These are phyloP conservation scores for Helicoverpa zea DNA, from an alignment of 1,140 invertebrate species.

Conservation along the genomic window DNA sequence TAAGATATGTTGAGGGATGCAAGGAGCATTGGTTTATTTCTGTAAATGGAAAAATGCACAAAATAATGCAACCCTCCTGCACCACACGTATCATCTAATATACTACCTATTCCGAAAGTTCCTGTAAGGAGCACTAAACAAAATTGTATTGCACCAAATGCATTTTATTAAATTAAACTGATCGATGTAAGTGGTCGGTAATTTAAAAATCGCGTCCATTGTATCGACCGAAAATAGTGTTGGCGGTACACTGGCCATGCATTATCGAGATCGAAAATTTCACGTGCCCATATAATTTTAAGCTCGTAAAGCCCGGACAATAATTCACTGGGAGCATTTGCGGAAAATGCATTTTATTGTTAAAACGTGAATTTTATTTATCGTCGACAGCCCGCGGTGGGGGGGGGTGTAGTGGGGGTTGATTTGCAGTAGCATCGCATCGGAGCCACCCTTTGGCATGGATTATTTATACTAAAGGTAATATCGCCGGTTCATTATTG, in stretches of 20 bases:
- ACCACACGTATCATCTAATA: constrained; percentile 19
- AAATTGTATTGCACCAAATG: constrained; percentile 33
- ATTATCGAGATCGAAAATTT: constrained; percentile 86
- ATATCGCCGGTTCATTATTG: constrained; percentile 86
- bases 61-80: constrained; percentile 58
- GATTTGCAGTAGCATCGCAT: constrained; percentile 84
- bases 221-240: constrained; percentile 74
- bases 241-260: constrained; percentile 69
- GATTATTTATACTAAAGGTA: constrained; percentile 87
- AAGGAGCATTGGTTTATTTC: constrained; percentile 50
- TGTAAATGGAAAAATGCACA: constrained; percentile 64
- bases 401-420: constrained; percentile 67
- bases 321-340: constrained; percentile 86
- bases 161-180: constrained; percentile 39
- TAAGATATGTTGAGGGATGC: constrained; percentile 46
- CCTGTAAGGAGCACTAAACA: constrained; percentile 24
- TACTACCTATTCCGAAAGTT: neutral
- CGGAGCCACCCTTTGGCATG: constrained; percentile 84
- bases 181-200: constrained; percentile 44
- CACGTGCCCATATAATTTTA: constrained; percentile 86
- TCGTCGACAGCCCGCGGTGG: constrained; percentile 83
- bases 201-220: constrained; percentile 46
- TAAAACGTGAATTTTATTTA: constrained; percentile 87
- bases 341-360: constrained; percentile 87
- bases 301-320: constrained; percentile 85